phyloP scores from a whole-genome alignment of 2,113 vertebrate species.

The Colaptes auratus region DNA sequence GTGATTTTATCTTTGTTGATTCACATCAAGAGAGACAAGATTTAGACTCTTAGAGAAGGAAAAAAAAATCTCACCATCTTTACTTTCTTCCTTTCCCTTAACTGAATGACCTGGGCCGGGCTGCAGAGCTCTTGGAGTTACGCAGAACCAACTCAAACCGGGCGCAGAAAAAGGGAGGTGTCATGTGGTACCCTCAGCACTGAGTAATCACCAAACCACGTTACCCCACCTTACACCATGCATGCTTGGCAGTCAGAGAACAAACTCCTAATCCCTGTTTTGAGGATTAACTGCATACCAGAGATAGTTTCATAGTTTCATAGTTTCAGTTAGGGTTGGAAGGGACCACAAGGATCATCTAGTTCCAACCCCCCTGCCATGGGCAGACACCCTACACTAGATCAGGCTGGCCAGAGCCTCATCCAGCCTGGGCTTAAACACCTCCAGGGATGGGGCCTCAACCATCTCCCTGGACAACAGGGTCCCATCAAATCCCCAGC shows the following conservation, averaged over 20 bases:
- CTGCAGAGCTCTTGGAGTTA: not conserved
- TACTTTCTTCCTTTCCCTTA: not conserved
- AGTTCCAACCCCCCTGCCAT: too few relatives aligned
- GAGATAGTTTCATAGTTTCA: too few relatives aligned
- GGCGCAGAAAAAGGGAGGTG: not conserved
- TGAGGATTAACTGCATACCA: not conserved
- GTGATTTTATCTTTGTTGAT: too few relatives aligned
- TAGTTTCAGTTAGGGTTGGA: too few relatives aligned
- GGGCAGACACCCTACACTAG: too few relatives aligned
- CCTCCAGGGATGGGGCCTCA: too few relatives aligned
- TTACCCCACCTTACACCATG: fast-evolving
- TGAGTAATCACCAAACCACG: not conserved
- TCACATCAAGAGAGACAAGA: too few relatives aligned
- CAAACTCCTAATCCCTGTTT: not conserved
- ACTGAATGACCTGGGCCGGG: not conserved
- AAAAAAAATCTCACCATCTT: not conserved
- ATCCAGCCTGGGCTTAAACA: too few relatives aligned
- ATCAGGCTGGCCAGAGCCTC: too few relatives aligned
- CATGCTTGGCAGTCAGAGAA: not conserved
- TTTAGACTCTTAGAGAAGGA: too few relatives aligned
- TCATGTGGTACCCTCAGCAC: not conserved
- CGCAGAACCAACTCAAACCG: not conserved
- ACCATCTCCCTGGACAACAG: too few relatives aligned
- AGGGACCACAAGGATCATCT: too few relatives aligned
- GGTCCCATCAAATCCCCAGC: not conserved